phyloP scores from a whole-genome alignment of 2,797 vertebrate genomes.

The Sarcophilus harrisii region DNA sequence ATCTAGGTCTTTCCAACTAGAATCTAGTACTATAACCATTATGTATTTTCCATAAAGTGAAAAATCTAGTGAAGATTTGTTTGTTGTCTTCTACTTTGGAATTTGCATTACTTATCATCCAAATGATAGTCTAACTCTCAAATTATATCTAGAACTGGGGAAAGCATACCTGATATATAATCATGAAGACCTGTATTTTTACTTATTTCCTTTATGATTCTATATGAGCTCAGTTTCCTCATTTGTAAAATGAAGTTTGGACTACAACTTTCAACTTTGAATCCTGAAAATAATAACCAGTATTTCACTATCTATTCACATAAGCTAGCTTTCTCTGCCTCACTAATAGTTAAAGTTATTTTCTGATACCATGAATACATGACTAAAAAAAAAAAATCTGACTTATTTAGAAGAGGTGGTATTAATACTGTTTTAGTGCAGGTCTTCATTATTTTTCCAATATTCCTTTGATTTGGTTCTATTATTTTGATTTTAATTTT shows the following conservation, averaged over 20 bases:
- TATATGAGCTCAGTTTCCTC: not conserved
- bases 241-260: not conserved
- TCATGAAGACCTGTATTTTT: not conserved
- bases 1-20: not conserved
- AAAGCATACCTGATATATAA: not conserved
- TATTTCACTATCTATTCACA: not conserved
- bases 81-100: not conserved
- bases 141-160: not conserved
- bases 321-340: not conserved
- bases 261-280: not conserved
- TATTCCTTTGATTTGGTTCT: not conserved
- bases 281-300: not conserved
- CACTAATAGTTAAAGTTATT: not conserved
- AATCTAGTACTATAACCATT: not conserved
- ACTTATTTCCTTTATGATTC: not conserved
- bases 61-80: conserved; percentile 8
- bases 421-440: not conserved
- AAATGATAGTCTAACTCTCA: not conserved
- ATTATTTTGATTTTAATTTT: not conserved
- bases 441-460: not conserved
- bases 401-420: not conserved
- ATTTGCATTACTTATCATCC: not conserved
- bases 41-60: not conserved
- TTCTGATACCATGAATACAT: not conserved
- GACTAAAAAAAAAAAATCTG: not conserved